Base-by-base conservation (phyloP, 2,797 vertebrate species). In the Oreonectes daqikongensis region DNA sequence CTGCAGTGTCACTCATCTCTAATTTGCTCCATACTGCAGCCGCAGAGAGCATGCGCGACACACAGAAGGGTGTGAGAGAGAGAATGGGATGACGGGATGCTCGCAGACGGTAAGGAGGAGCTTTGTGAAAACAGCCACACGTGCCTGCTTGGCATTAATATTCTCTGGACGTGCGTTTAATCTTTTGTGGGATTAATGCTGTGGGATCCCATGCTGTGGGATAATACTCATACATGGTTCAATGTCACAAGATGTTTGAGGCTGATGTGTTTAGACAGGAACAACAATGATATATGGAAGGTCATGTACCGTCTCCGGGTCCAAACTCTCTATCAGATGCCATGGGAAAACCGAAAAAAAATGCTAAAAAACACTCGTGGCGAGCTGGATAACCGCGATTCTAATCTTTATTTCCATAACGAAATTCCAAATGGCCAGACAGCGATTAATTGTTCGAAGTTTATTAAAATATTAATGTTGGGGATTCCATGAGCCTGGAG, bases 1-100 rank as follows among this genome's bases (percentile, higher is more conserved):
- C 86, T 87, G 89, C 90, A 89, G 86, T 86, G 87, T 86, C 87
- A 86, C 80, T 84, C 78, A 84, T 71, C 84, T 86, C 76, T 84
- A 81, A 87, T 73, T 81, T 80, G 67, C n/a, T 86, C 80, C 72
- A 84, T 74, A 65, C 67, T 71, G 73, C 85, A 82, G 50, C 50
- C 66, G 50, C 60, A 72, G 53, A 0, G 65, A 79, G 74, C 86
- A 88, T 86, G 86, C 69, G 78, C 83, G 77, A 26, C 74, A 0
- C 8, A 18, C 0, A 42, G 57, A 50, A n/a, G 50, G 10, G n/a
- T 10, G 75, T 20, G 30, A 66, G 53, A 76, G 60, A 79, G 30
- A 63, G 72, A 44, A 75, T 28, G 60, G 53, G 42, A 50, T 80
- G 26, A 72, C 40, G 70, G 59, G 26, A n/a, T 44, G 53, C 53